Conservation (phyloP, 64 coral and sea anemone species). For the Astreopora myriophthalma region DNA sequence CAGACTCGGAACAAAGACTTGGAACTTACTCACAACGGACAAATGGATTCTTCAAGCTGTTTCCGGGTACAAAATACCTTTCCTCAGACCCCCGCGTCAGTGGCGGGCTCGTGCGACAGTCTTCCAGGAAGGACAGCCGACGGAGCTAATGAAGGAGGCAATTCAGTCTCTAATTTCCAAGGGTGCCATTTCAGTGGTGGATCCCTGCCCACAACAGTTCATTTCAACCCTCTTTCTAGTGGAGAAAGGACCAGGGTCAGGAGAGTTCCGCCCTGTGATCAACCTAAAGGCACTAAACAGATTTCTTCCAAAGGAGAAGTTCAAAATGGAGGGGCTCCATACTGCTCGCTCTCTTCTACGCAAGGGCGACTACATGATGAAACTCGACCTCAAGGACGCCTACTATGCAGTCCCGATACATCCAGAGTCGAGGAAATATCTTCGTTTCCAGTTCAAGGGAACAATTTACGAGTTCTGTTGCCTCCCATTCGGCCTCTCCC, state of each 20-base stretch:
- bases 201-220: slow-evolving; percentile 32
- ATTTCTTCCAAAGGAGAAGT: slow-evolving; percentile 39
- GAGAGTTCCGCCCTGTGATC: slow-evolving; percentile 51
- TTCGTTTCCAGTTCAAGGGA: slow-evolving; percentile 18
- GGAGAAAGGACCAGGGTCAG: slow-evolving; percentile 31
- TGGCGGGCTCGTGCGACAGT: too few relatives aligned
- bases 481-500: slow-evolving; percentile 48
- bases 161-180: slow-evolving; percentile 43
- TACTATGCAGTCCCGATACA: slow-evolving; percentile 38
- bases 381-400: slow-evolving; percentile 57
- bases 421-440: slow-evolving; percentile 16
- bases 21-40: too few relatives aligned
- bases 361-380: slow-evolving; percentile 21
- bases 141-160: background rate
- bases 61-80: too few relatives aligned
- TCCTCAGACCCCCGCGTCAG: too few relatives aligned
- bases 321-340: slow-evolving; percentile 48
- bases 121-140: too few relatives aligned
- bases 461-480: slow-evolving; percentile 39
- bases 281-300: slow-evolving; percentile 53
- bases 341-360: slow-evolving; percentile 5
- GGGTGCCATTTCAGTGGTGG: slow-evolving; percentile 31
- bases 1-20: too few relatives aligned
- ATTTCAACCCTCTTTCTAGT: slow-evolving; percentile 61
- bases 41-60: too few relatives aligned